A percentile compares a stretch with the other conserved stretches of the same genome.
These are phyloP conservation scores for Sebastes diploproa DNA, from an alignment of 2,797 vertebrate genomes.

Conservation along the genomic window DNA sequence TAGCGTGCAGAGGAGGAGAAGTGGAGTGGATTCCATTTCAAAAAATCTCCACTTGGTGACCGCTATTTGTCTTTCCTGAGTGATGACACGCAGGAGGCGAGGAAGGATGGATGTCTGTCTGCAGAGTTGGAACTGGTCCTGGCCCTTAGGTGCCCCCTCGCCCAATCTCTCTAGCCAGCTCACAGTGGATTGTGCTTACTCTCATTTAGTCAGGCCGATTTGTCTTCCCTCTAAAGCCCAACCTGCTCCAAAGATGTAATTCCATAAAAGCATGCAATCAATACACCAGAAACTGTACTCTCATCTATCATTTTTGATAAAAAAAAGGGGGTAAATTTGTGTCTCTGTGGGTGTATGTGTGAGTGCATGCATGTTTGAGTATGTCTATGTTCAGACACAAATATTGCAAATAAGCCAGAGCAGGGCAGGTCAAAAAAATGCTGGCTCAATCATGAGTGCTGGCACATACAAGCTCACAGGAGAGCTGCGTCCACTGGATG, in stretches of 20 bases:
- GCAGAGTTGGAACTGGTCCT: constrained; percentile 51
- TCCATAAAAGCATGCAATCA: constrained; percentile 88
- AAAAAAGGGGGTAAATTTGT: constrained; percentile 48
- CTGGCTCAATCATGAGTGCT: constrained; percentile 28
- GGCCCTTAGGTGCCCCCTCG: constrained; percentile 62
- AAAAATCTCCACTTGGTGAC: constrained; percentile 54
- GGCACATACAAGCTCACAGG: constrained; percentile 24
- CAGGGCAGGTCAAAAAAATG: constrained; percentile 19
- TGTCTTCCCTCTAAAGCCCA: constrained; percentile 80
- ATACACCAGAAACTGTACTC: constrained; percentile 79
- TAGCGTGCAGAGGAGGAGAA: constrained; percentile 25
- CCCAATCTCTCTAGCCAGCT: constrained; percentile 69
- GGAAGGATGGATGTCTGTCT: constrained; percentile 70
- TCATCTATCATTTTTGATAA: constrained; percentile 83
- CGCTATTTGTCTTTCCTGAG: constrained; percentile 48
- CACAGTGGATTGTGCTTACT: constrained; percentile 77
- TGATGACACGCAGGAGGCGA: constrained; percentile 48
- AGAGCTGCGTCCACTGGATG: constrained; percentile 64
- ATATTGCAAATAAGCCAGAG: constrained; percentile 48
- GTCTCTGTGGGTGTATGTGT: constrained; percentile 8
- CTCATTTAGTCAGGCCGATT: constrained; percentile 81
- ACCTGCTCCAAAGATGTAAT: constrained; percentile 85
- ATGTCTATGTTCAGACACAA: constrained; percentile 25
- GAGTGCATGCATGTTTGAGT: constrained; percentile 35
- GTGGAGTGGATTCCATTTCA: constrained; percentile 64